Evolutionary conservation across 2,113 vertebrate species (phyloP), one percentile per base, ranked within the genome.

Genomic region (Halichoerus grypus): DNA sequence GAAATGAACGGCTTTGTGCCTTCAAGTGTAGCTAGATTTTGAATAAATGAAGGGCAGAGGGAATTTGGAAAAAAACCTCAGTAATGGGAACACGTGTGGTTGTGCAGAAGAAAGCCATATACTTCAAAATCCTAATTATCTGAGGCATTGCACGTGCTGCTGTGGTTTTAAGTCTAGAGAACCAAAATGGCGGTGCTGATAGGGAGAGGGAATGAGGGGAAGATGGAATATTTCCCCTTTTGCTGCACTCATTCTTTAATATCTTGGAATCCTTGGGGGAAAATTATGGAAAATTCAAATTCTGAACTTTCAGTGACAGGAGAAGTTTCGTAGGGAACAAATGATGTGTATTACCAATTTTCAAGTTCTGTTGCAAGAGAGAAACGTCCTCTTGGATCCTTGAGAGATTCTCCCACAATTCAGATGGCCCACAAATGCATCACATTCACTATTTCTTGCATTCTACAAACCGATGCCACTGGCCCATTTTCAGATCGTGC

Each of bases 131-230:
- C 8, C 24, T 65, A 21, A 14, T 33, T 33, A 90, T 28, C 36
- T 53, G 39, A 7, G 49, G 57, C 89, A 53, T 11, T 6, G 24
- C 19, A 77, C 36, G 55, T 77, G 31, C 31, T 71, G 85, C 83
- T 80, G 84, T 0, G 95, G 95, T 96, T 92, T 97, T 49, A 96
- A 24, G 85, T 93, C 55, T 89, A 94, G 91, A 94, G 65, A 87
- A 80, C 33, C 90, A 61, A 15, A 90, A 92, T 5, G 63, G 28
- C 11, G 18, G 36, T 1, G 33, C 28, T 15, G 9, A 19, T 0
- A 16, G 21, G 11, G 2, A 1, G 15, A 6, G 3, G 11, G 16
- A 3, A 4, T 13, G 7, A 65, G 36, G 24, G 71, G 94, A 86
- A 67, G 94, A 86, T 1, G 18, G 33, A 51, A 33, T 36, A 16